These are phyloP conservation scores for Drosophila heteroneura DNA, from an alignment of 2,888 invertebrate genomes.

Conservation along the genomic window DNA sequence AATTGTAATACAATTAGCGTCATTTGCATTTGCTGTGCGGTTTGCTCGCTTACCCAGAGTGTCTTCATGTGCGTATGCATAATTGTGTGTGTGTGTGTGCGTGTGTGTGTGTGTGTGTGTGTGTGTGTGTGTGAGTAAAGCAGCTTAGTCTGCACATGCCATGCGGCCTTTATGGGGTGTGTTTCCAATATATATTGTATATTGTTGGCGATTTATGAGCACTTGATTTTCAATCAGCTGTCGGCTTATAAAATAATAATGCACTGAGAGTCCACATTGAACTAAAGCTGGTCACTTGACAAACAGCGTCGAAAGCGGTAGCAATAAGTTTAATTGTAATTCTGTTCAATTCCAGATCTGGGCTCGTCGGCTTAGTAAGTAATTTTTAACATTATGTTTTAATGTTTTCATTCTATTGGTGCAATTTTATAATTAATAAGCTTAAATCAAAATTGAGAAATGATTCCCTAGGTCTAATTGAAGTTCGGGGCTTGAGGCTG, in stretches of 20 bases:
- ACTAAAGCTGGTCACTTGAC: conserved; percentile 23
- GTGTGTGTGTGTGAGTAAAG: conserved; percentile 32
- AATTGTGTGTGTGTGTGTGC: conserved; percentile 2
- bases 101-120: conserved; percentile 7
- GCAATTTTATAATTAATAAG: background rate
- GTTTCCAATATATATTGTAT: conserved; percentile 2
- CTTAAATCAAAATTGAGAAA: background rate
- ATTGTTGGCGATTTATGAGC: conserved; percentile 31
- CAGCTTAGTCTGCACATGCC: conserved; percentile 58
- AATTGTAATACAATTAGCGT: conserved; percentile 80
- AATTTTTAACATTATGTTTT: conserved; percentile 3
- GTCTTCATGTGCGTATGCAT: conserved; percentile 4
- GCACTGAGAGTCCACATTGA: conserved; percentile 38
- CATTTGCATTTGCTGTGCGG: conserved; percentile 65
- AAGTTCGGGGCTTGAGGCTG: background rate
- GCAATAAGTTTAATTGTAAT: background rate
- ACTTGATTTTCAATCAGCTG: conserved; percentile 67
- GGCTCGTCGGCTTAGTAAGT: conserved; percentile 1
- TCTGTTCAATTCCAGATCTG: background rate
- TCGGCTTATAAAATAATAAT: conserved; percentile 76
- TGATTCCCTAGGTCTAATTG: background rate
- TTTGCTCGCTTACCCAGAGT: conserved; percentile 2
- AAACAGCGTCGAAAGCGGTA: background rate
- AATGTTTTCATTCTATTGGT: background rate
- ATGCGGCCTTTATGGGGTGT: conserved; percentile 19